Evolutionary conservation across 2,888 invertebrate species (phyloP).

Genomic region (Toxonevra muliebris): DNA sequence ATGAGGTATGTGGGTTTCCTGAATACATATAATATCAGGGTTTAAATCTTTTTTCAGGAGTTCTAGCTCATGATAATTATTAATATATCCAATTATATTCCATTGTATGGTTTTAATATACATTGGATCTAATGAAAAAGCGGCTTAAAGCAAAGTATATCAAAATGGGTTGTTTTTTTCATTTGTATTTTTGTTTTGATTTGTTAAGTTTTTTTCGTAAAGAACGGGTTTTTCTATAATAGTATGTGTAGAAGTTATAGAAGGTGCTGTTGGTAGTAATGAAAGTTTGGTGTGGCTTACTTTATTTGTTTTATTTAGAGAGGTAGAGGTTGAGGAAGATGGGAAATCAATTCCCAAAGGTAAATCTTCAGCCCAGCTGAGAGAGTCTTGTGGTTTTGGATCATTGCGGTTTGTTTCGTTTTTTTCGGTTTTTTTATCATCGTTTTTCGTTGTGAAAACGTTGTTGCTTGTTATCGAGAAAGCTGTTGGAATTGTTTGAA

Average conservation of each 20-base stretch:
- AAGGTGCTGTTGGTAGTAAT: neutral
- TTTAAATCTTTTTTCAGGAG: slow-evolving; percentile 4
- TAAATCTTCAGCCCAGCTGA: no score
- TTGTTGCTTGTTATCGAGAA: no score
- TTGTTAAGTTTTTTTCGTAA: no score
- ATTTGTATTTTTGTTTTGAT: no score
- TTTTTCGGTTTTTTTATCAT: no score
- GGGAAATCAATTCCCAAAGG: no score
- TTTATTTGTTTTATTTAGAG: neutral
- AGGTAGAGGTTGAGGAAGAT: no score
- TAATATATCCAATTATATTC: slow-evolving; percentile 9
- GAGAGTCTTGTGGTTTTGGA: no score
- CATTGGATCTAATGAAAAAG: neutral
- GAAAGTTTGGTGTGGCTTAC: neutral
- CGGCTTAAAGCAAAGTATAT: neutral
- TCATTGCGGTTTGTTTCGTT: no score
- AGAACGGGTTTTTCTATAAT: neutral
- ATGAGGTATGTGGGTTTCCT: slow-evolving; percentile 10
- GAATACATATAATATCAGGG: slow-evolving; percentile 15
- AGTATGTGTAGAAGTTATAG: slow-evolving; percentile 4
- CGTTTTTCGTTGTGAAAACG: no score
- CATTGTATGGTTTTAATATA: slow-evolving; percentile 14
- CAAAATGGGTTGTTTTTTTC: no score
- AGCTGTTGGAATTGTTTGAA: no score
- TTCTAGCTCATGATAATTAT: slow-evolving; percentile 5